Conservation (phyloP, 2,888 invertebrate genomes). For the Chirona hameri region DNA sequence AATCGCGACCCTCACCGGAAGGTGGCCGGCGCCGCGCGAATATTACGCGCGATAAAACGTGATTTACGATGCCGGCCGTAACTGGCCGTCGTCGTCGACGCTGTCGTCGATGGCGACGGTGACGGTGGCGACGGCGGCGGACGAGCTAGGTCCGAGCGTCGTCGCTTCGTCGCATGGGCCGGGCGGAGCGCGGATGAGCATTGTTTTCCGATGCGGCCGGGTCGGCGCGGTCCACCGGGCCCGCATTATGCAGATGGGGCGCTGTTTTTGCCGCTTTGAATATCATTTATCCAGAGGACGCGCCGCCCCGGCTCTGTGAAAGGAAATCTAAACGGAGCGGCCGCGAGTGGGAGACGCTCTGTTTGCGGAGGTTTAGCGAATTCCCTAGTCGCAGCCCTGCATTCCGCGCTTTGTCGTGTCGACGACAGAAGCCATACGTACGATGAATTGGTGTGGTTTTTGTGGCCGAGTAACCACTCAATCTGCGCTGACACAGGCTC, state of each 20-base stretch:
- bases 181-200: not conserved
- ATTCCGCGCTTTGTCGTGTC: not conserved
- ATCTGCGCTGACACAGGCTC: not conserved
- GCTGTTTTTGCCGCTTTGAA: not conserved
- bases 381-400: not conserved
- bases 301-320: not conserved
- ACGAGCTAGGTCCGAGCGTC: not conserved
- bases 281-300: not conserved
- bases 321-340: not conserved
- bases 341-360: too few relatives aligned
- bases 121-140: not conserved
- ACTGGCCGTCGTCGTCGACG: not conserved
- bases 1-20: not conserved
- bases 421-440: not conserved
- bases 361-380: too few relatives aligned
- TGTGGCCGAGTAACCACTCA: too few relatives aligned
- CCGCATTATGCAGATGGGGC: not conserved
- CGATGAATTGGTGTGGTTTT: not conserved
- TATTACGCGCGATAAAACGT: slow-evolving; percentile 1
- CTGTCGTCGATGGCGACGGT: not conserved
- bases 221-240: not conserved
- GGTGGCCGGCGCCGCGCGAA: not conserved
- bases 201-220: not conserved
- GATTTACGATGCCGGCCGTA: not conserved
- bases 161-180: not conserved